phyloP scores from a whole-genome alignment of 2,113 vertebrate genomes.

The Abramis brama region DNA sequence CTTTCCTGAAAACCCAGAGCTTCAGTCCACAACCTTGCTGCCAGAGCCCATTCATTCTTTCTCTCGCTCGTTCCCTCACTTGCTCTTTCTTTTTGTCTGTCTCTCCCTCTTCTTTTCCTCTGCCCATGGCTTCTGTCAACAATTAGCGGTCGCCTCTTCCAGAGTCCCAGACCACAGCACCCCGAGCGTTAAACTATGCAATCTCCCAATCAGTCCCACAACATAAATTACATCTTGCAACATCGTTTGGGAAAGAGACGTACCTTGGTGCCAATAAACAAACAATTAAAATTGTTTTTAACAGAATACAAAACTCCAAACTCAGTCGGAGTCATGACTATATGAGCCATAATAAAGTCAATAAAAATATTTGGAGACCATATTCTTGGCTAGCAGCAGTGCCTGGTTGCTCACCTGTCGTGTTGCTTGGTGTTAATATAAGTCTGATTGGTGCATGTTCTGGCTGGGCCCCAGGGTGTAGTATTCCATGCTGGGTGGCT shows the following conservation, averaged over 20 bases:
- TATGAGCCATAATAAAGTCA: conserved; percentile 49
- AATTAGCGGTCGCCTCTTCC: conserved; percentile 78
- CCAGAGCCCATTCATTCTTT: conserved; percentile 65
- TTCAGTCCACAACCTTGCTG: conserved; percentile 59
- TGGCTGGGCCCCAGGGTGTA: conserved; percentile 50
- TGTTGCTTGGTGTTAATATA: conserved; percentile 52
- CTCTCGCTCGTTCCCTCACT: conserved; percentile 38
- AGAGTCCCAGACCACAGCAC: conserved; percentile 68
- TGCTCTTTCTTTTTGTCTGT: background rate
- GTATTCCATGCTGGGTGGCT: conserved; percentile 46
- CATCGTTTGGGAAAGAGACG: conserved; percentile 42
- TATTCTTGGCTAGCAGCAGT: conserved; percentile 44
- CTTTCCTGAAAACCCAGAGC: conserved; percentile 61
- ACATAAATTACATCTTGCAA: conserved; percentile 50
- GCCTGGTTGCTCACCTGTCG: conserved; percentile 42
- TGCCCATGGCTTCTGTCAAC: conserved; percentile 76
- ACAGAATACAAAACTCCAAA: conserved; percentile 32
- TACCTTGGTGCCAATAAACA: conserved; percentile 30
- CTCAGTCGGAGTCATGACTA: background rate
- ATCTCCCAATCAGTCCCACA: conserved; percentile 47
- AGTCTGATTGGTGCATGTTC: conserved; percentile 50
- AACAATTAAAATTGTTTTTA: conserved; percentile 33
- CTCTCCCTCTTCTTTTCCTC: conserved; percentile 59
- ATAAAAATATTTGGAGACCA: conserved; percentile 55
- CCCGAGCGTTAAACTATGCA: conserved; percentile 63